Conservation (phyloP, 2,888 invertebrate species). For the Thera britannica region DNA sequence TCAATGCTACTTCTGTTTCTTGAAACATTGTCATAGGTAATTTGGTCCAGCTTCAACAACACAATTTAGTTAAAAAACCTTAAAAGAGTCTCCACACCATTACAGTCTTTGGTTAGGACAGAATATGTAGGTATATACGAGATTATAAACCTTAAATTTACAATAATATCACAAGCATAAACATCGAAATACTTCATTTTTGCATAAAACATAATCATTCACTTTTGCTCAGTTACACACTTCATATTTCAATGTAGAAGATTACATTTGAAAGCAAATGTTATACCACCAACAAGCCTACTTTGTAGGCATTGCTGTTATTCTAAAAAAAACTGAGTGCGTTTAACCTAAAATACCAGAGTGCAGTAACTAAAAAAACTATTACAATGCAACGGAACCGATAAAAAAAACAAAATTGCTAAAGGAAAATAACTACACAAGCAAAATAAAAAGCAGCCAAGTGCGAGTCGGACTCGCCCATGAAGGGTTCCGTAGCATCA, state of each 20-base stretch:
- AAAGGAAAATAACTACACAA: slow-evolving; percentile 48
- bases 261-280: slow-evolving; percentile 21
- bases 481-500: no score
- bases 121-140: slow-evolving; percentile 62
- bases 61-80: slow-evolving; percentile 59
- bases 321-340: slow-evolving; percentile 33
- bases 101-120: slow-evolving; percentile 84
- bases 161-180: slow-evolving; percentile 81
- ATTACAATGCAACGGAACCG: slow-evolving; percentile 37
- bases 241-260: not conserved
- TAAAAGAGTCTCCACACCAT: slow-evolving; percentile 64
- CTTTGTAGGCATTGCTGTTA: slow-evolving; percentile 18
- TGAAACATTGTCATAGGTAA: slow-evolving; percentile 51
- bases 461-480: no score
- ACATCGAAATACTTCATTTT: slow-evolving; percentile 57
- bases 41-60: slow-evolving; percentile 81
- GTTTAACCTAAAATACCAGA: slow-evolving; percentile 52
- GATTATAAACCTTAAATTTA: slow-evolving; percentile 72
- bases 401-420: slow-evolving; percentile 38
- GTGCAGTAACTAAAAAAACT: slow-evolving; percentile 47
- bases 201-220: slow-evolving; percentile 55
- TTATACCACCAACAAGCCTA: slow-evolving; percentile 12
- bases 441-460: slow-evolving; percentile 49
- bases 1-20: slow-evolving; percentile 25
- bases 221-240: slow-evolving; percentile 21